Base-by-base conservation (phyloP, 2,888 invertebrate species). In the Microdon myrmicae region DNA sequence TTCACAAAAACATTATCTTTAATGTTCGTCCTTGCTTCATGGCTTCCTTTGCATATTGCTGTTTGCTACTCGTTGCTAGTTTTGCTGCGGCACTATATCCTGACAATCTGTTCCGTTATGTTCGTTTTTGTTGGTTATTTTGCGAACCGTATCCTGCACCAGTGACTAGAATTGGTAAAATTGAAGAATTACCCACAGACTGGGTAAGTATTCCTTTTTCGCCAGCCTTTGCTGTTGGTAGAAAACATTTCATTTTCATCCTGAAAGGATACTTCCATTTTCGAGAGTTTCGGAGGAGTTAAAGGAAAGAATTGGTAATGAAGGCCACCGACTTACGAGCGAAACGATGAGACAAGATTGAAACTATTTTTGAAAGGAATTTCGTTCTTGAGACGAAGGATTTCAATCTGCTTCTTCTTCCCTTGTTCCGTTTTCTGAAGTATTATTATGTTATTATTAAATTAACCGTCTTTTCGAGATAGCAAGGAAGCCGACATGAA, bases 281-380 rank as follows among this genome's bases (percentile, higher is more conserved):
- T 58, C 47, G 64, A 58, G 58, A 64, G 64, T 58, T 64, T 58
- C 58, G 51, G 56, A 56, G 51, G 16, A 37, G 35, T 41, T 58
- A 43, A 53, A 54, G 58, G 47, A 58, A 64, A 47, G 47, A 51
- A 64, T 64, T 58, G 64, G 53, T 43, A 58, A 64, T 64, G 58
- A 58, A 47, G 51, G 41, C 13, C 44, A 51, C 10, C 26, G 10
- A 4, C 10, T 8, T 28, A 20, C 26, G 14, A 5, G 32, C 20
- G 9, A 8, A 14, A 5, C 13, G 22, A 20, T 8, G 23, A 49
- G 49, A 56, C 44, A 56, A 58, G 47, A 64, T 64, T 64, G 58
- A 64, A 64, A 64, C 64, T 64, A 64, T 64, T 64, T n/a, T 64
- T 64, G 58, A 58, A 64, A 64, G 64, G 64, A 64, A 64, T 64